Conservation (phyloP, 1,140 invertebrate genomes). For the Amyelois transitella region DNA sequence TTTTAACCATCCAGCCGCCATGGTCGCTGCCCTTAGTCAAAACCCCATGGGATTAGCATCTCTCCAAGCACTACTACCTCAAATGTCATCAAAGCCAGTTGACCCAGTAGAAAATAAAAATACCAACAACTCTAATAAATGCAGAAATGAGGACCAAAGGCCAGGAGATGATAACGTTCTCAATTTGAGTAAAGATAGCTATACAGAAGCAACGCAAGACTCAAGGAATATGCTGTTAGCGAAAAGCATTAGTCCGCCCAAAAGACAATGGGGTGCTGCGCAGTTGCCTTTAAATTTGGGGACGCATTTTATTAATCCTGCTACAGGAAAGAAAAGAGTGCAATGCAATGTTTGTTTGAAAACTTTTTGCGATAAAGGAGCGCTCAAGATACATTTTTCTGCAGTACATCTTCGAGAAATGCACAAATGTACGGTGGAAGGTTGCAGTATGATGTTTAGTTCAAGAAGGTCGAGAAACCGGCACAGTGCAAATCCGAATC, state of each 20-base stretch:
- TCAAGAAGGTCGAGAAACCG: constrained; percentile 95
- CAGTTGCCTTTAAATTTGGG: constrained; percentile 89
- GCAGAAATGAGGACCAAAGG: constrained; percentile 66
- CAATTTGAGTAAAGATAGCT: constrained; percentile 80
- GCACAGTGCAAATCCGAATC: constrained; percentile 98
- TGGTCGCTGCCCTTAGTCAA: constrained; percentile 72
- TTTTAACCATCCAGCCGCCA: constrained; percentile 74
- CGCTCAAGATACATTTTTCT: constrained; percentile 99
- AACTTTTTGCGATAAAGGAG: constrained; percentile 99
- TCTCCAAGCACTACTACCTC: constrained; percentile 58
- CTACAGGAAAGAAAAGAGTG: constrained; percentile 96
- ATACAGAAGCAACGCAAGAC: constrained; percentile 57
- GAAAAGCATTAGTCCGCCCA: constrained; percentile 91
- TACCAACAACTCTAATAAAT: constrained; percentile 27
- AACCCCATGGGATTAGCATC: constrained; percentile 66
- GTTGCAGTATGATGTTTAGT: constrained; percentile 99
- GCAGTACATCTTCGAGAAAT: constrained; percentile 99
- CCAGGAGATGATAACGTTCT: constrained; percentile 82
- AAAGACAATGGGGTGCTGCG: constrained; percentile 90
- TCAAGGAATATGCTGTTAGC: constrained; percentile 74
- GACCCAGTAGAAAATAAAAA: constrained; percentile 38
- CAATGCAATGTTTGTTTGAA: constrained; percentile 99
- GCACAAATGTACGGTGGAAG: constrained; percentile 99
- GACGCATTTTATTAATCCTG: constrained; percentile 92
- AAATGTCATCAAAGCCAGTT: constrained; percentile 52